Evolutionary conservation across 53 echinoderm and acorn worm species (phyloP).

Genomic region (Holothuria scabra): DNA sequence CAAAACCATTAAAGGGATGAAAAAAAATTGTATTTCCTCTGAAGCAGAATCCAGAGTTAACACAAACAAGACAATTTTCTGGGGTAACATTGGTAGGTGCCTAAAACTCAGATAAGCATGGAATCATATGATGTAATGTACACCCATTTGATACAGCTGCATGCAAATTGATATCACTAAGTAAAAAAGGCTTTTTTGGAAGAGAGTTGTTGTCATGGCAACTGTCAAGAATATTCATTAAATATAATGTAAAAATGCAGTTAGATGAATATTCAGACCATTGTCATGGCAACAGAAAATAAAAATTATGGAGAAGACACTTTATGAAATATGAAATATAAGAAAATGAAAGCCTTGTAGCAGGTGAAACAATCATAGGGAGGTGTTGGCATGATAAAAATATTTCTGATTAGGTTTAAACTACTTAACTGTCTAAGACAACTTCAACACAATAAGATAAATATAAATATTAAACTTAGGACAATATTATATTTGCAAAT

Average conservation of each 20-base stretch:
- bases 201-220: not conserved
- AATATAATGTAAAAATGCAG: not conserved
- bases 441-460: no score
- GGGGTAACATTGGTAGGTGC: no score
- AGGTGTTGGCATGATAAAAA: slow-evolving; percentile 22
- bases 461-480: no score
- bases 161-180: not conserved
- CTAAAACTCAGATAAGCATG: not conserved
- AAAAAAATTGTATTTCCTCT: no score
- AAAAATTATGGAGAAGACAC: slow-evolving; percentile 31
- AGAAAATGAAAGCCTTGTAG: slow-evolving; percentile 7
- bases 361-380: not conserved
- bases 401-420: no score
- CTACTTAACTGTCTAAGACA: no score
- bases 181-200: slow-evolving; percentile 16
- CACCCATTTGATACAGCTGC: not conserved
- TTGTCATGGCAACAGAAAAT: slow-evolving; percentile 5
- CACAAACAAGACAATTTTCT: no score
- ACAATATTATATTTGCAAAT: no score
- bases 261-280: not conserved
- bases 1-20: no score
- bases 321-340: slow-evolving; percentile 11
- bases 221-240: not conserved
- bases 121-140: not conserved
- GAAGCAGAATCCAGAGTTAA: no score